phyloP scores from a whole-genome alignment of 2,113 vertebrate genomes.

The Rhabdornis inornatus region DNA sequence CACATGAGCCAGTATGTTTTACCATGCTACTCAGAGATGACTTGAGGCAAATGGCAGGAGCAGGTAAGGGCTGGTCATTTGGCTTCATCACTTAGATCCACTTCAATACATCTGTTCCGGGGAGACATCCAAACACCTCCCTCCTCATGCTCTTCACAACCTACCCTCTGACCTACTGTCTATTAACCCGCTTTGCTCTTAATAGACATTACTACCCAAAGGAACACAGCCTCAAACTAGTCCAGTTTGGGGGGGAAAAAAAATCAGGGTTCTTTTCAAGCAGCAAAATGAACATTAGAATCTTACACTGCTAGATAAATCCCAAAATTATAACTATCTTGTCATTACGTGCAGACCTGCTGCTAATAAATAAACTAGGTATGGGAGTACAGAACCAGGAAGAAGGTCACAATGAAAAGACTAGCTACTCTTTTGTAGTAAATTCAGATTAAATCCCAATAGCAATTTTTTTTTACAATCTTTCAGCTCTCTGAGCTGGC shows the following conservation, averaged over 20 bases:
- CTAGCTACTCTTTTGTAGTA: neutral
- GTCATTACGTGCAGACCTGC: neutral
- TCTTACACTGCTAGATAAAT: neutral
- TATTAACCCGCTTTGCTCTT: neutral
- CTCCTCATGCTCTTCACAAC: neutral
- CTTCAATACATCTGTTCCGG: neutral
- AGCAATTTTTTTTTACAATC: neutral
- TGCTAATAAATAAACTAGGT: neutral
- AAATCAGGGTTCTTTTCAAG: neutral
- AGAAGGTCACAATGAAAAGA: neutral
- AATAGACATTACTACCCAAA: neutral
- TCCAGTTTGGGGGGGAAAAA: neutral
- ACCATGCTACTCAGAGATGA: neutral
- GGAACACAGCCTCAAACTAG: neutral
- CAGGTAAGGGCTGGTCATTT: neutral
- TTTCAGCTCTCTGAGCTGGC: neutral
- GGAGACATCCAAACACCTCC: neutral
- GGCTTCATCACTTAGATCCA: neutral
- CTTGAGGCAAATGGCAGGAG: neutral
- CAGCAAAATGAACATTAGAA: neutral
- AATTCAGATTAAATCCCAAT: neutral
- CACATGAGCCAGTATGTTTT: fast-evolving
- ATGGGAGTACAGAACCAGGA: neutral
- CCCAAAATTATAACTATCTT: neutral
- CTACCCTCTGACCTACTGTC: neutral